phyloP scores from a whole-genome alignment of 2,888 invertebrate species.

The Drosophila picticornis region DNA sequence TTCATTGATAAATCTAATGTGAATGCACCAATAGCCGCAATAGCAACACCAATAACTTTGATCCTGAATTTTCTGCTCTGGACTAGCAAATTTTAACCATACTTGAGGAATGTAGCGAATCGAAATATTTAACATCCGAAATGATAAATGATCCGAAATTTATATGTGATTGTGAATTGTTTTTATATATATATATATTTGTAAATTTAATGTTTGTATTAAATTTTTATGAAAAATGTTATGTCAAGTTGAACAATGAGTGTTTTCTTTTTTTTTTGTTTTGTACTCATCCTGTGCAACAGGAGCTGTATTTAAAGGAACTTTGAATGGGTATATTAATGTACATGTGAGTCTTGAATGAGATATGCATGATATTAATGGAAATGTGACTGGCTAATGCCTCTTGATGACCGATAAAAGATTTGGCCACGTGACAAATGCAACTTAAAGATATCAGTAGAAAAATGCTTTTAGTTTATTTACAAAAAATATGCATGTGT shows the following conservation, averaged over 20 bases:
- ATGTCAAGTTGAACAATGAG: slow-evolving; percentile 72
- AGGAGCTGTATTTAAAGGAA: slow-evolving; percentile 42
- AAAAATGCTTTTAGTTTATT: slow-evolving; percentile 52
- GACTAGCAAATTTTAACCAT: slow-evolving; percentile 78
- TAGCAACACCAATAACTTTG: slow-evolving; percentile 60
- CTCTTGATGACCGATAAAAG: not conserved
- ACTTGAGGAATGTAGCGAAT: slow-evolving; percentile 76
- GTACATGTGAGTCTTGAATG: slow-evolving; percentile 10
- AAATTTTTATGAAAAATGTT: slow-evolving; percentile 78
- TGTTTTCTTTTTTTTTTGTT: slow-evolving; percentile 24
- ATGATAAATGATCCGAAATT: slow-evolving; percentile 70
- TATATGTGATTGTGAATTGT: slow-evolving; percentile 79
- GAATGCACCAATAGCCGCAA: slow-evolving; percentile 46
- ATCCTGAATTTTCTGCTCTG: slow-evolving; percentile 77
- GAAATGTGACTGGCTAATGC: slow-evolving; percentile 6
- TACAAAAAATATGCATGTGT: slow-evolving; percentile 36
- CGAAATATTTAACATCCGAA: slow-evolving; percentile 76
- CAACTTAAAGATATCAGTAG: slow-evolving; percentile 31
- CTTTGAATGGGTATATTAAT: slow-evolving; percentile 22
- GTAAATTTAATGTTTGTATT: slow-evolving; percentile 79
- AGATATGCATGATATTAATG: not conserved
- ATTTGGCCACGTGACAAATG: slow-evolving; percentile 17
- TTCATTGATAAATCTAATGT: slow-evolving; percentile 48
- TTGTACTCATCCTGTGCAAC: slow-evolving; percentile 40
- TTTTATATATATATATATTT: slow-evolving; percentile 75